phyloP scores from a whole-genome alignment of 2,888 invertebrate genomes.

The Plagodis pulveraria region DNA sequence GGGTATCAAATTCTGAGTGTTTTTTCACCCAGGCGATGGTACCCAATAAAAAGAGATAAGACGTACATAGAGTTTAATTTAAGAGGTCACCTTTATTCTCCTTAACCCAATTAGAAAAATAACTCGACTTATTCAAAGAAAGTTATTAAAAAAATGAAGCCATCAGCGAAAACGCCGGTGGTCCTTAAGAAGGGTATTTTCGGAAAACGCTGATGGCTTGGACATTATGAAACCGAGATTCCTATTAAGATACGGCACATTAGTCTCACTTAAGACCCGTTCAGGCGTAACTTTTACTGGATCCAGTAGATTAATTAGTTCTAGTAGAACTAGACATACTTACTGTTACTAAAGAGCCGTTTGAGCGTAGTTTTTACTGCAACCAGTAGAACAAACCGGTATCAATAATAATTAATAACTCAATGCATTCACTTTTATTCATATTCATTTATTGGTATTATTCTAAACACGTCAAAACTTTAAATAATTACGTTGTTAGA shows the following conservation, averaged over 20 bases:
- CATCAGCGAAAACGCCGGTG: constrained; percentile 64
- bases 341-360: neutral
- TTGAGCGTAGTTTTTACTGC: too few species aligned
- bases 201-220: constrained; percentile 80
- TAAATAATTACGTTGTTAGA: too few species aligned
- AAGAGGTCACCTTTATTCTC: constrained; percentile 25
- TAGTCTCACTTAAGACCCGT: constrained; percentile 68
- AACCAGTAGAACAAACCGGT: too few species aligned
- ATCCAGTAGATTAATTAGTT: constrained; percentile 3
- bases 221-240: constrained; percentile 80
- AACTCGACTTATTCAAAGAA: constrained; percentile 56
- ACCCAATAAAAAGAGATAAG: too few species aligned
- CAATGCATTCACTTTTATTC: too few species aligned
- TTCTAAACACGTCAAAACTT: too few species aligned
- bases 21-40: too few species aligned
- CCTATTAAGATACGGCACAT: constrained; percentile 81
- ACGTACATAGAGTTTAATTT: neutral
- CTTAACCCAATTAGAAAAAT: constrained; percentile 49
- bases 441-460: too few species aligned
- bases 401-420: too few species aligned
- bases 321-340: neutral
- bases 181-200: constrained; percentile 65
- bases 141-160: constrained; percentile 70
- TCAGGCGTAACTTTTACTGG: constrained; percentile 35
- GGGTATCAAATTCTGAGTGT: too few species aligned